Evolutionary conservation across 2,888 invertebrate genomes (phyloP), one percentile per base, ranked within the genome.

Genomic region (Himalopsyche japonica): DNA sequence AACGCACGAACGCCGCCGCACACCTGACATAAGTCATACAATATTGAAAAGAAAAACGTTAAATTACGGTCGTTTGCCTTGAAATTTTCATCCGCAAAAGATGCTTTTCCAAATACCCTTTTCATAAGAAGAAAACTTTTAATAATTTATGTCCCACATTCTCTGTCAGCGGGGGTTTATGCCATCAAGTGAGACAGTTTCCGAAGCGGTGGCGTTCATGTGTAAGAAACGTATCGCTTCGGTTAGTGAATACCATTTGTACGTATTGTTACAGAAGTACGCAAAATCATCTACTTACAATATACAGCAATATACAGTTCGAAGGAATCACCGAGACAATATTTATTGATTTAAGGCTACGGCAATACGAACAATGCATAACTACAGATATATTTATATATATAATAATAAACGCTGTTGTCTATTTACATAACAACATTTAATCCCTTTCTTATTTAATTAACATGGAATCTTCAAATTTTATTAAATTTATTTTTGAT

Each of bases 171-270:
- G 70, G 30, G 20, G 70, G 70, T 70, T 70, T 70, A 70, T 27
- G 70, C 70, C 70, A 70, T 70, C 70, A 70, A 70, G 70, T 70
- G 70, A 70, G 70, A 70, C 70, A 70, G 70, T 70, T 70, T 70
- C 70, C 70, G 3, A 70, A 70, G 24, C 70, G 30, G 70, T 70
- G 70, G 70, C 70, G 70, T 70, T 70, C 70, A 70, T 27, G 30
- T 70, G 70, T 24, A 70, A 30, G 24, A 70, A 70, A 27, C 70
- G 24, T 27, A 70, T 70, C n/a, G 24, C 70, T 10, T 27, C 70
- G 70, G 70, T 30, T 24, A 57, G 20, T 24, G 57, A 70, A 70
- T 27, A 70, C 24, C 27, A 70, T 70, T 70, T 1, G 70, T 27
- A 70, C 15, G 12, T 43, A 43, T 70, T 70, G 27, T 70, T 30